Evolutionary conservation across 2,797 vertebrate genomes (phyloP), one percentile per base, ranked within the genome.

Genomic region (Sebastes nivosus): DNA sequence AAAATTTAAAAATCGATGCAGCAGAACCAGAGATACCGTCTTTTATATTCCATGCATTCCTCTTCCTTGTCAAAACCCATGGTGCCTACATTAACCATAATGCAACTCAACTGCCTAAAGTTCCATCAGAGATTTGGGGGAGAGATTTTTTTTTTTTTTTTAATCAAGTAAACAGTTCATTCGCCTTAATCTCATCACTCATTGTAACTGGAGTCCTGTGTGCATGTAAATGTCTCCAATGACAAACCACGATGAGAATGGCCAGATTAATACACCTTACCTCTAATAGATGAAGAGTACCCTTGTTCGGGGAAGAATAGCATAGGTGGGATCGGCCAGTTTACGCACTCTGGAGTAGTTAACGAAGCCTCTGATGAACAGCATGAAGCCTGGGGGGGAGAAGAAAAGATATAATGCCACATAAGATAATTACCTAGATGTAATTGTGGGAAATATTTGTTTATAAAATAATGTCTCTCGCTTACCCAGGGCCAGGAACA

Each of bases 251-350:
- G 4, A 61, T 5, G 42, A 22, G 11, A 46, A 29, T 22, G 11
- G 32, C 4, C 18, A 29, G 11, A 52, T 32, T 10, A 34, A 36
- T 10, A 2, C 13, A 32, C 11, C 70, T 94, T 95, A 98, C 98
- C 97, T 96, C 96, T 96, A 99, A 96, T 99, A 99, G 96, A 99
- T 98, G 95, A 99, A 99, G 94, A 99, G 98, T 90, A 99, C 98
- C 95, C 98, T 96, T 94, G 98, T 99, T 93, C 98, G 96, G 88
- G 98, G 97, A 12, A 99, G 96, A 86, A 96, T 96, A 83, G 97
- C 97, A 70, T 98, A 98, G 42, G 94, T 88, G 58, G 97, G 97
- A 89, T 99, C 98, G 12, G 97, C 97, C 96, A 99, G 96, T 95
- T 99, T 99, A 89, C 98, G 97, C 91, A 99, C 98, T 95, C 98